These are phyloP conservation scores for Cepaea nemoralis DNA, from an alignment of 1,140 invertebrate species.

Conservation along the genomic window DNA sequence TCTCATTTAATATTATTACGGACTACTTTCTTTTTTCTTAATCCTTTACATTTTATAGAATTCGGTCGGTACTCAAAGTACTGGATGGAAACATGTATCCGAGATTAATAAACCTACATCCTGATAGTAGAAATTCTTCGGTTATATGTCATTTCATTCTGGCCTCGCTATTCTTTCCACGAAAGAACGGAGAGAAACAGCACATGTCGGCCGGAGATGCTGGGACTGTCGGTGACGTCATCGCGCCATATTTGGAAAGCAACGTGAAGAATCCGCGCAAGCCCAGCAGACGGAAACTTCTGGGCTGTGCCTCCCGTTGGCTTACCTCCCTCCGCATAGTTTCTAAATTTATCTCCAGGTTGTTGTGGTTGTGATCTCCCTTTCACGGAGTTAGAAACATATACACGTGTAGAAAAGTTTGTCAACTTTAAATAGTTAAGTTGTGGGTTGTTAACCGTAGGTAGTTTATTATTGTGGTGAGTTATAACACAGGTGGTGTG, in stretches of 20 bases:
- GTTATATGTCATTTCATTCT: background rate
- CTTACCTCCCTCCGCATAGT: slow-evolving; percentile 34
- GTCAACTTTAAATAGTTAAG: background rate
- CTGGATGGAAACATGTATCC: background rate
- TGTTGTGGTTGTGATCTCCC: slow-evolving; percentile 41
- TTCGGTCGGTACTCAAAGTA: too few species aligned
- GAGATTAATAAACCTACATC: background rate
- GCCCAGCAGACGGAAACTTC: slow-evolving; percentile 31
- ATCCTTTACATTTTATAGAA: background rate
- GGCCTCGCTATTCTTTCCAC: background rate
- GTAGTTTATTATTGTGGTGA: background rate
- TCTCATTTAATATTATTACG: background rate
- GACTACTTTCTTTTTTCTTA: background rate
- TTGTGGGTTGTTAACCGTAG: background rate
- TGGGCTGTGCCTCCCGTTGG: slow-evolving; percentile 53
- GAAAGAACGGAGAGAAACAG: background rate
- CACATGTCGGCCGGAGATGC: background rate
- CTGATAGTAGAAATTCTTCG: background rate
- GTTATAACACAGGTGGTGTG: background rate
- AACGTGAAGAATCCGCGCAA: slow-evolving; percentile 60
- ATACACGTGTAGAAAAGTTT: slow-evolving; percentile 34
- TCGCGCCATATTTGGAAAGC: slow-evolving; percentile 64
- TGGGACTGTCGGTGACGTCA: slow-evolving; percentile 55
- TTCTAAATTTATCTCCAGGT: slow-evolving; percentile 50
- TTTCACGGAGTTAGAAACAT: slow-evolving; percentile 25